A percentile compares a stretch with the other conserved stretches of the same genome.
phyloP scores from a whole-genome alignment of 2,888 invertebrate species.

The Nebria brevicollis region DNA sequence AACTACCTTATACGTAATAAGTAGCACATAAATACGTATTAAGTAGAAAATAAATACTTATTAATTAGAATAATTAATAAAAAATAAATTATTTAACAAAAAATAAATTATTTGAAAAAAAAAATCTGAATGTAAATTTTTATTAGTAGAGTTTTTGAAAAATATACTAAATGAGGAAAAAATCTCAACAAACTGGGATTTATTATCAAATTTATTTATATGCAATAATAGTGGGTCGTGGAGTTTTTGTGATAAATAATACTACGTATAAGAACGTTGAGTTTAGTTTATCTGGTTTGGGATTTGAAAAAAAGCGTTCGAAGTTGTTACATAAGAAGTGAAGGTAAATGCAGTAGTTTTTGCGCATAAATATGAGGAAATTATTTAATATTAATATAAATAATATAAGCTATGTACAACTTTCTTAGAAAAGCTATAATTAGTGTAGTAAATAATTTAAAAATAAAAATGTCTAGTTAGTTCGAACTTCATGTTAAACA shows the following conservation, averaged over 20 bases:
- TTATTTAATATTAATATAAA: neutral
- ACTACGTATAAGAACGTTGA: neutral
- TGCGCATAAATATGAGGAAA: neutral
- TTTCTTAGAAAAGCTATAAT: neutral
- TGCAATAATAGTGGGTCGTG: neutral
- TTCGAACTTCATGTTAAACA: constrained; percentile 29
- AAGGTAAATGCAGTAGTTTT: neutral
- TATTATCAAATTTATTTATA: neutral
- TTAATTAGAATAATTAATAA: too few species aligned
- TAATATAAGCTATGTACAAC: neutral
- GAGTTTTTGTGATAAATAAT: too few species aligned
- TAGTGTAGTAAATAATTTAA: neutral
- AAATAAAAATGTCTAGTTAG: neutral
- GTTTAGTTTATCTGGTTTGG: neutral
- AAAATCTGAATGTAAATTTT: too few species aligned
- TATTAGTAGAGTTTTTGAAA: too few species aligned
- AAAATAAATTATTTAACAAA: too few species aligned
- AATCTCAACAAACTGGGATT: too few species aligned
- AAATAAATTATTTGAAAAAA: too few species aligned
- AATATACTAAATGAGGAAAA: too few species aligned
- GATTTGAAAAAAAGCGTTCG: neutral
- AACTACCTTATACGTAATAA: neutral
- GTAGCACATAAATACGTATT: neutral
- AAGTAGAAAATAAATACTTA: neutral
- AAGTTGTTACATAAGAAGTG: neutral